These are phyloP conservation scores for Xenops minutus DNA, from an alignment of 2,797 vertebrate species.

Conservation along the genomic window DNA sequence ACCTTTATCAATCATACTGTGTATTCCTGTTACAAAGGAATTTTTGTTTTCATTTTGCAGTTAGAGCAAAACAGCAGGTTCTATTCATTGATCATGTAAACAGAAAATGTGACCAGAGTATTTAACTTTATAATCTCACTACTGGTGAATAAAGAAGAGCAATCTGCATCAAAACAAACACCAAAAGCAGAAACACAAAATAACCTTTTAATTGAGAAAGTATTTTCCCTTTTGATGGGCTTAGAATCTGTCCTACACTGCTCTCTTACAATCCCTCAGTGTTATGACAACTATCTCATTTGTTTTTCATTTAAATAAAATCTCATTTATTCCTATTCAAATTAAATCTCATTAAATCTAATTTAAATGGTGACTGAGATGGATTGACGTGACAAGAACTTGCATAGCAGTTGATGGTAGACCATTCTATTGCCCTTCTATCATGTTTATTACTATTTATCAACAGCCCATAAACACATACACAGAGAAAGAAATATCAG, in stretches of 20 bases:
- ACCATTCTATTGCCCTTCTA: not conserved
- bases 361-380: not conserved
- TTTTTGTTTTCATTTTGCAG: not conserved
- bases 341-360: not conserved
- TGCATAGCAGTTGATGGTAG: not conserved
- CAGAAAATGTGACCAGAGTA: not conserved
- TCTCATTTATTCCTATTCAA: not conserved
- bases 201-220: not conserved
- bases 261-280: not conserved
- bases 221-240: not conserved
- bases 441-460: not conserved
- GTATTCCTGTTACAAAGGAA: not conserved
- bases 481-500: not conserved
- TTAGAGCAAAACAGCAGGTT: not conserved
- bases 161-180: not conserved
- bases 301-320: not conserved
- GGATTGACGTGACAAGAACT: not conserved
- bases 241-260: not conserved
- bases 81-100: not conserved
- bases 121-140: not conserved
- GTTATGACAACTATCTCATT: not conserved
- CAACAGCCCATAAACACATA: accelerated
- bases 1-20: not conserved
- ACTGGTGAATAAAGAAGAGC: not conserved
- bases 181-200: not conserved